phyloP scores from a whole-genome alignment of 2,888 invertebrate genomes.

The Ormyrus labotus region DNA sequence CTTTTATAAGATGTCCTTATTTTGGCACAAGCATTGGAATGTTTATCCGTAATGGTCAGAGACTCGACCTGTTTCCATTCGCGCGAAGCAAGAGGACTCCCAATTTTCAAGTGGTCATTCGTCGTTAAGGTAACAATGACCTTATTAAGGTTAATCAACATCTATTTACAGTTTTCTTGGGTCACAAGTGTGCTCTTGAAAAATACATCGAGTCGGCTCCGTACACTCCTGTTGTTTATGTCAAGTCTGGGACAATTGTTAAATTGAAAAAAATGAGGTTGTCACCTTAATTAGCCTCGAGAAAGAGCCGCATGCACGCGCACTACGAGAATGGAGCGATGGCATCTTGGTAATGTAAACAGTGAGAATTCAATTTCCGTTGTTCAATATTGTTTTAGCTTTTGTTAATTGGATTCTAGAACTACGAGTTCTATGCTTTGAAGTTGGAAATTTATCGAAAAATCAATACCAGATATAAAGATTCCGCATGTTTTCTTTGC shows the following conservation, averaged over 20 bases:
- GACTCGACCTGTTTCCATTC: too few species aligned
- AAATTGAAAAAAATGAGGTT: constrained; percentile 13
- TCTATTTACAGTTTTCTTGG: constrained; percentile 38
- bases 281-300: neutral
- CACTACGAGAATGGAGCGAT: neutral
- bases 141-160: constrained; percentile 48
- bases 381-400: too few species aligned
- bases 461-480: too few species aligned
- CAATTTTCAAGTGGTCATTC: neutral
- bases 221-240: neutral
- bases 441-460: too few species aligned
- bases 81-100: neutral
- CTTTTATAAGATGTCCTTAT: too few species aligned
- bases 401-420: too few species aligned
- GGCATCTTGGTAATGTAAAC: too few species aligned
- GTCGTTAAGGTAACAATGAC: constrained; percentile 30
- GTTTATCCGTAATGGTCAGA: too few species aligned
- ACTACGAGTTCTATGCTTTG: too few species aligned
- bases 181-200: constrained; percentile 36
- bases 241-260: constrained; percentile 5
- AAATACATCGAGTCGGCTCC: neutral
- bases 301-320: neutral
- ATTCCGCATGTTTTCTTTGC: too few species aligned
- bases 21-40: too few species aligned
- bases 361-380: too few species aligned